These are phyloP conservation scores for Propithecus coquereli DNA, from an alignment of 2,113 vertebrate genomes.

Conservation along the genomic window DNA sequence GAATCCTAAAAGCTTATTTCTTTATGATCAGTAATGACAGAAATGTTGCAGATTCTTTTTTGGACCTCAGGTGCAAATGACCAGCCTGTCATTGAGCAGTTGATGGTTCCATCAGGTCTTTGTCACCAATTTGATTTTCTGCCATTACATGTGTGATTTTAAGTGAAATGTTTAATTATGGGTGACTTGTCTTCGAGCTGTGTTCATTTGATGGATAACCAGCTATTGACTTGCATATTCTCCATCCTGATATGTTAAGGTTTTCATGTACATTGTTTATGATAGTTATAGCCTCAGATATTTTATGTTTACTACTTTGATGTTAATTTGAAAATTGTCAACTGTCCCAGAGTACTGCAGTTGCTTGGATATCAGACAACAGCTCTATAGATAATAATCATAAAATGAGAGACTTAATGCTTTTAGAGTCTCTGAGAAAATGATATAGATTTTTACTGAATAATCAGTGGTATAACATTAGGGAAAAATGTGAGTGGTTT, in stretches of 20 bases:
- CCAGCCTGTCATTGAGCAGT: not conserved
- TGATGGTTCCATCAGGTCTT: not conserved
- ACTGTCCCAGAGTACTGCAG: not conserved
- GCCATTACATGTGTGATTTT: not conserved
- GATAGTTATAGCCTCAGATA: not conserved
- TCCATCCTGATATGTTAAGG: not conserved
- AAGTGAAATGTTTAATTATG: not conserved
- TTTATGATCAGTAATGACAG: not conserved
- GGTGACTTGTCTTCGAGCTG: not conserved
- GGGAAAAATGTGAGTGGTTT: not conserved
- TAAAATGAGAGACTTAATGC: not conserved
- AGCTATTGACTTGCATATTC: not conserved
- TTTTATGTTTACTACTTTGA: not conserved
- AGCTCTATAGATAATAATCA: not conserved
- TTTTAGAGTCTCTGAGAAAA: constrained; percentile 29
- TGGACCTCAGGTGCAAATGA: not conserved
- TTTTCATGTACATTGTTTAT: not conserved
- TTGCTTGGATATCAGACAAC: not conserved
- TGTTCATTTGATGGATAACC: not conserved
- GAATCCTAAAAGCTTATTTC: not conserved
- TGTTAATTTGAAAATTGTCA: not conserved
- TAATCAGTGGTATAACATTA: not conserved
- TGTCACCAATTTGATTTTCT: not conserved
- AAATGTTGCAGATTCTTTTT: not conserved
- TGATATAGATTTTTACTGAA: not conserved